These are phyloP conservation scores for Petaurus breviceps DNA, from an alignment of 2,113 vertebrate genomes.

Conservation along the genomic window DNA sequence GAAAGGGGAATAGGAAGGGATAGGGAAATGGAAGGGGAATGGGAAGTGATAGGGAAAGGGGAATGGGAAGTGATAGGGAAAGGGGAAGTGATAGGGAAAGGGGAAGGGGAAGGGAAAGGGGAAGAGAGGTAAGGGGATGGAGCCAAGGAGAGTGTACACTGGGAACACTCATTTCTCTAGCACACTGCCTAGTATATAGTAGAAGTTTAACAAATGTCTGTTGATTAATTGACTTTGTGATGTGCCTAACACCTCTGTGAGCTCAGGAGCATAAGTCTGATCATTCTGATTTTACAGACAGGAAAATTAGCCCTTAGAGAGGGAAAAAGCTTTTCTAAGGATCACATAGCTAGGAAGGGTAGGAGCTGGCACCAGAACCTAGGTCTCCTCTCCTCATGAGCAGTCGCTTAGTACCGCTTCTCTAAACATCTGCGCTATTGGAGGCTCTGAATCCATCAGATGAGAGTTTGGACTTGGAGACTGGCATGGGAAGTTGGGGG, in stretches of 20 bases:
- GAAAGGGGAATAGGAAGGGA: too few relatives aligned
- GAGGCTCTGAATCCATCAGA: background rate
- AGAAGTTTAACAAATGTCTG: background rate
- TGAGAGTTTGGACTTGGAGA: background rate
- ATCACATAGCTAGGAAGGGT: background rate
- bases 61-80: too few relatives aligned
- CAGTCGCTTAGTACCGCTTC: background rate
- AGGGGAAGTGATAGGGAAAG: too few relatives aligned
- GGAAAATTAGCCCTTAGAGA: background rate
- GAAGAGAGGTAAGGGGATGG: background rate
- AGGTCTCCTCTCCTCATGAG: background rate
- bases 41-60: too few relatives aligned
- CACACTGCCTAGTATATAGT: background rate
- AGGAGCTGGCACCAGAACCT: background rate
- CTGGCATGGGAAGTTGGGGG: background rate
- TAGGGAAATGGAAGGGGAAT: too few relatives aligned
- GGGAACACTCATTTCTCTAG: background rate
- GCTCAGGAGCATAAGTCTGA: background rate
- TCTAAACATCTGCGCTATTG: background rate
- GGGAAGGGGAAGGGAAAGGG: background rate
- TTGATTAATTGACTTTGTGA: background rate
- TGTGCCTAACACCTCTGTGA: background rate
- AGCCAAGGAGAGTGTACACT: accelerated
- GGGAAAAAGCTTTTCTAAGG: background rate
- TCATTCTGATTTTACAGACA: background rate